Evolutionary conservation across 2,888 invertebrate genomes (phyloP), one percentile per base, ranked within the genome.

Genomic region (Agrochola litura): DNA sequence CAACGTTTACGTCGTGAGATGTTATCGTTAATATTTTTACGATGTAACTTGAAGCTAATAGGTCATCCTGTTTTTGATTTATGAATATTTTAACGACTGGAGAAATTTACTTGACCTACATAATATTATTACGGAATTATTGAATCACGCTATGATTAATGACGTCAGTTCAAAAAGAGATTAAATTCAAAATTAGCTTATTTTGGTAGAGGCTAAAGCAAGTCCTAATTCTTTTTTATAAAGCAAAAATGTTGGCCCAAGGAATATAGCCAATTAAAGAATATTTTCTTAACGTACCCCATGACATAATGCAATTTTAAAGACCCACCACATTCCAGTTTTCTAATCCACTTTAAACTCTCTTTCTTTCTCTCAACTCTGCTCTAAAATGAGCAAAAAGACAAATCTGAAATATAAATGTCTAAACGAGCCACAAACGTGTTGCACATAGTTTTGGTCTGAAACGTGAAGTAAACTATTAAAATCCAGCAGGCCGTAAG

Each of bases 401-500:
- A 4, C 14, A 73, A 64, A 67, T 69, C 67, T 67, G 43, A 74
- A 74, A 78, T 71, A 79, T 77, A 76, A 86, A 86, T 69, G 37
- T 58, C 72, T 63, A 65, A 81, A 77, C 75, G 64, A 75, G 56
- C 73, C 79, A 79, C 81, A 78, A 88, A 82, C 75, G 77, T 84
- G 68, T 81, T 80, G 86, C 76, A 82, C 81, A 75, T 77, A 82
- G 77, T 86, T 86, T 81, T 71, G 77, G 65, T 73, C 76, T 75
- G 85, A 85, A 91, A 91, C 86, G 82, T 82, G 87, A 82, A 88
- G 89, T 92, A 89, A 92, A 91, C 90, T 92, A 92, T 93, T 92
- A 92, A 93, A 92, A 92, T 90, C 87, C 85, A 86, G 84, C 80
- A 87, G 68, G 84, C 76, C 80, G 84, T 79, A 81, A 77, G 84